Conservation (phyloP, 1,140 invertebrate genomes). For the Drosophila bipectinata region DNA sequence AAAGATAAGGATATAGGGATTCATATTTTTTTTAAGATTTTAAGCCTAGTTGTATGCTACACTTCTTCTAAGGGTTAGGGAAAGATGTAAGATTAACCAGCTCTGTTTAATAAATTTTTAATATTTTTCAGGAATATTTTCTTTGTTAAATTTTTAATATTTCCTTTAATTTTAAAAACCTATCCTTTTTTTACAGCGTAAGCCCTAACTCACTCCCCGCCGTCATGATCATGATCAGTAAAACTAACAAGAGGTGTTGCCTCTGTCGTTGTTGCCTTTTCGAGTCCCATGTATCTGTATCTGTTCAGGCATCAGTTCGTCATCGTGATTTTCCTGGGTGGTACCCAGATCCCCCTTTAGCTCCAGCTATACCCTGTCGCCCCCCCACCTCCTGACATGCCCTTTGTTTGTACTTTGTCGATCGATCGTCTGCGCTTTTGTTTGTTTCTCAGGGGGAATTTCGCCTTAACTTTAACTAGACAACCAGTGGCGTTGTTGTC, state of each 20-base stretch:
- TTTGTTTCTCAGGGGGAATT: constrained; percentile 70
- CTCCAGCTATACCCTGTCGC: not conserved
- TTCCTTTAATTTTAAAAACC: no score
- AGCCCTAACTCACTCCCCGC: constrained; percentile 7
- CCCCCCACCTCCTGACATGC: constrained; percentile 12
- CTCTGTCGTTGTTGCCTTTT: constrained; percentile 68
- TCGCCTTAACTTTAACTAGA: constrained; percentile 57
- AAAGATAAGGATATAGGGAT: not conserved
- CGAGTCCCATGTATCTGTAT: constrained; percentile 41
- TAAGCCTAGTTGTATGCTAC: not conserved
- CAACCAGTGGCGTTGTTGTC: constrained; percentile 43
- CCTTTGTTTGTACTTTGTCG: constrained; percentile 54
- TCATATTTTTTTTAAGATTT: not conserved
- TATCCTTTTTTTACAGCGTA: constrained; percentile 6
- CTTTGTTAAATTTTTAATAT: no score
- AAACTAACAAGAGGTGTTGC: constrained; percentile 82
- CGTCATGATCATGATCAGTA: constrained; percentile 73
- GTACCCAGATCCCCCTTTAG: constrained; percentile 15
- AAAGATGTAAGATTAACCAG: not conserved
- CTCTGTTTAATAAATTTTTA: no score
- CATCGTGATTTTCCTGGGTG: constrained; percentile 80
- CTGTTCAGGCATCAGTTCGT: constrained; percentile 65
- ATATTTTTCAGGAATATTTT: no score
- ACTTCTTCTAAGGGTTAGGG: not conserved
- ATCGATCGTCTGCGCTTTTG: constrained; percentile 48